phyloP scores from a whole-genome alignment of 2,113 vertebrate species.

The Pangasianodon gigas region DNA sequence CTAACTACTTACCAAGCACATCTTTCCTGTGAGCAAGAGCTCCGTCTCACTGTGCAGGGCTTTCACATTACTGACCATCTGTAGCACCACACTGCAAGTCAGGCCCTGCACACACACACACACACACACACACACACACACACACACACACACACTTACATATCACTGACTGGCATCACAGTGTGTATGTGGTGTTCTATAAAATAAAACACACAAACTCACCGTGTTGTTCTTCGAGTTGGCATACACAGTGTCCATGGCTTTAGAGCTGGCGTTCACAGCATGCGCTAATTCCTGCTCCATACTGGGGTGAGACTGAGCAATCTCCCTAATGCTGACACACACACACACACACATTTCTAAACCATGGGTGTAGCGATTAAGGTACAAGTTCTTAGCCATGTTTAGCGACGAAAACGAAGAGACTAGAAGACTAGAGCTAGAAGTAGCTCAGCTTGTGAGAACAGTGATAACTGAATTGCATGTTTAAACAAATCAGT shows the following conservation, averaged over 20 bases:
- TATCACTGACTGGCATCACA: background rate
- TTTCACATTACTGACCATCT: conserved; percentile 90
- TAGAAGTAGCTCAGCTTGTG: background rate
- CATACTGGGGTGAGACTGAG: conserved; percentile 85
- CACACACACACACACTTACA: conserved; percentile 6
- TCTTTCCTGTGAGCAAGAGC: conserved; percentile 86
- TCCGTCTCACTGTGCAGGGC: conserved; percentile 93
- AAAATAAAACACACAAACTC: conserved; percentile 33
- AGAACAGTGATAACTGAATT: background rate
- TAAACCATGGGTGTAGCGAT: background rate
- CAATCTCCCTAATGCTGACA: conserved; percentile 89
- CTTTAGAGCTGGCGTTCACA: conserved; percentile 95
- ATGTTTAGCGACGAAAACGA: background rate
- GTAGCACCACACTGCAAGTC: conserved; percentile 82
- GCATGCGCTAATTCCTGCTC: conserved; percentile 97
- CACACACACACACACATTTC: conserved; percentile 39
- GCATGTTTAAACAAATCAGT: background rate
- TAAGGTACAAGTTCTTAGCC: background rate
- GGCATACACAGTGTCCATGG: conserved; percentile 92
- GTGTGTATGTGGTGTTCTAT: background rate
- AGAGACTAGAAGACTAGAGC: background rate
- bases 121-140: conserved; percentile 39
- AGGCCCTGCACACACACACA: conserved; percentile 73
- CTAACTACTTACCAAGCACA: conserved; percentile 83
- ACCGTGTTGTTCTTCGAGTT: conserved; percentile 85